These are phyloP conservation scores for Columba guinea DNA, from an alignment of 2,797 vertebrate species.

Conservation along the genomic window DNA sequence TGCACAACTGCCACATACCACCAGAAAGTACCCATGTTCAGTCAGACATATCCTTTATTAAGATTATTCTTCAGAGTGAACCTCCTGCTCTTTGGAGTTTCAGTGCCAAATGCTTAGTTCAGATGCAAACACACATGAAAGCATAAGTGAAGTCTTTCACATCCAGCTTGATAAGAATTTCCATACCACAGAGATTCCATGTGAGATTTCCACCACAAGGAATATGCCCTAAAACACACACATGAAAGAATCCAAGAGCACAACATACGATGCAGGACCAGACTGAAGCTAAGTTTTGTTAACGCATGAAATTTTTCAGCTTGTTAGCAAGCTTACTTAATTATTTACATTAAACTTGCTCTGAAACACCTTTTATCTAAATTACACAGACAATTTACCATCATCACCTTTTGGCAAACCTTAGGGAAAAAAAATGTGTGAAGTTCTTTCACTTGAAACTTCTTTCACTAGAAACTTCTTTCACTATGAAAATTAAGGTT, in stretches of 20 bases:
- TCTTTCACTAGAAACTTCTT: too few relatives aligned
- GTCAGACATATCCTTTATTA: background rate
- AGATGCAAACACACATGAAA: background rate
- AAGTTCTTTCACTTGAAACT: background rate
- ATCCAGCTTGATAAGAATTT: background rate
- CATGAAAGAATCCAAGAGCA: background rate
- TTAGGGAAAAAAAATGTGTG: fast-evolving
- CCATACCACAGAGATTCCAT: background rate
- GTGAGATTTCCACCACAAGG: background rate
- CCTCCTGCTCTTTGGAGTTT: background rate
- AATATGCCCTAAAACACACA: background rate
- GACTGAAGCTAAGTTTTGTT: background rate
- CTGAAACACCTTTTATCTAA: background rate
- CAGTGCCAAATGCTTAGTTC: background rate
- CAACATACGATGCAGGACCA: background rate
- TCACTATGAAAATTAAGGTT: background rate
- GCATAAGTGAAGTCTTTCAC: background rate
- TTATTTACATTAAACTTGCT: background rate
- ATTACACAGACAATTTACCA: background rate
- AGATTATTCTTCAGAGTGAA: background rate
- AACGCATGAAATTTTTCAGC: background rate
- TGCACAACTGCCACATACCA: background rate
- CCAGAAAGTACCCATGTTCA: background rate
- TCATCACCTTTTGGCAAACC: background rate
- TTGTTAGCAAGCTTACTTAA: background rate